These are phyloP conservation scores for Trematomus bernacchii DNA, from an alignment of 2,797 vertebrate species.

Conservation along the genomic window DNA sequence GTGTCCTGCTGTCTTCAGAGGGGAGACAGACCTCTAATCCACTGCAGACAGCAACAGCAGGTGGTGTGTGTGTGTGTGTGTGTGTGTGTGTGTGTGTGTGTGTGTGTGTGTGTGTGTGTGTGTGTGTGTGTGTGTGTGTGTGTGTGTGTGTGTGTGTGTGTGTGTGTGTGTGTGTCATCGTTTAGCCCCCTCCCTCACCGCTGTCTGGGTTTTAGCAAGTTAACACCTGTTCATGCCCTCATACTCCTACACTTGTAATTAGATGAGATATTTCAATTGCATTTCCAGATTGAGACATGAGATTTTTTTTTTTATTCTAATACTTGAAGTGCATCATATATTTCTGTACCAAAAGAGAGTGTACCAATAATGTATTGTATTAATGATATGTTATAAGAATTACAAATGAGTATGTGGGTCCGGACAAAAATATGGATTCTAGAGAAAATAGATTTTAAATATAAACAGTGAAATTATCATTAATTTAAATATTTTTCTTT, in stretches of 20 bases:
- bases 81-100: no score
- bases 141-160: slow-evolving; percentile 61
- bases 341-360: not conserved
- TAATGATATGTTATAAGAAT: not conserved
- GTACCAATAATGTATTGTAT: no score
- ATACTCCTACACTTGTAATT: slow-evolving; percentile 65
- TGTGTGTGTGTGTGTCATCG: slow-evolving; percentile 63
- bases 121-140: slow-evolving; percentile 51
- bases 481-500: no score
- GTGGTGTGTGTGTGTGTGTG: slow-evolving; percentile 34
- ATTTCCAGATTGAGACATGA: not conserved
- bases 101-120: no score
- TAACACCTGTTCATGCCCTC: slow-evolving; percentile 75
- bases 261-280: slow-evolving; percentile 14
- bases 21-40: slow-evolving; percentile 82
- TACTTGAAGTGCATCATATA: not conserved
- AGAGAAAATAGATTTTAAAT: not conserved
- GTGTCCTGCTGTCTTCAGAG: slow-evolving; percentile 76
- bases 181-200: slow-evolving; percentile 64
- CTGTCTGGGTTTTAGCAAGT: slow-evolving; percentile 71
- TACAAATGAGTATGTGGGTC: not conserved
- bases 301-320: not conserved
- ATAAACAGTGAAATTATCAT: no score
- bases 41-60: slow-evolving; percentile 78
- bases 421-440: not conserved